Evolutionary conservation across 2,113 vertebrate genomes (phyloP), one percentile per base, ranked within the genome.

Genomic region (Prionailurus bengalensis): DNA sequence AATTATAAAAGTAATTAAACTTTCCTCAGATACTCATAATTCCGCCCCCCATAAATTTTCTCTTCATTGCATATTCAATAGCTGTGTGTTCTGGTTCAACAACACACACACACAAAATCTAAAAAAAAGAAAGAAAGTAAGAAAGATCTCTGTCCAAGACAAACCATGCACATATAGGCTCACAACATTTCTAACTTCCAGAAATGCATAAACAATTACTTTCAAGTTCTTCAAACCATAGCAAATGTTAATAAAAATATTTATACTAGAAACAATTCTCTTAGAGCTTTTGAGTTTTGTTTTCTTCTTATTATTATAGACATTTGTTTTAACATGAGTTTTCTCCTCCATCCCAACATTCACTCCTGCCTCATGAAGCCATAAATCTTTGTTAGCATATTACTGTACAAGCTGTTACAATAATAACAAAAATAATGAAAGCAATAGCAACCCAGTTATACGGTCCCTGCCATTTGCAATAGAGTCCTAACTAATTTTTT

Each of bases 1-100:
- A 98, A 98, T 98, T 98, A 98, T 97, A 97, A 98, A 98, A 97
- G 98, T 98, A 98, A 98, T 98, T 98, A 98, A 98, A 97, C 96
- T 98, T 98, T 96, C 97, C 98, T 97, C 97, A 97, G 97, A 98
- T 98, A 98, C 97, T 98, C 97, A 97, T 97, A 98, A 98, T 96
- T 98, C 97, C 96, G 97, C 95, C 97, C 97, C 98, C 96, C 98
- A 98, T 98, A 98, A 98, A 98, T 98, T 98, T 97, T 97, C 95
- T 97, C 73, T 97, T 97, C 97, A 95, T 84, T 98, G 94, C 94
- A 97, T 97, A 98, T 97, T 98, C 96, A 98, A 98, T 58, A 98
- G 93, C 95, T 97, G 27, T 78, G 94, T 94, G 86, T 97, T 96
- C 95, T 89, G 97, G 88, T 97, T 94, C 96, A 97, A 96, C 36